Evolutionary conservation across 2,888 invertebrate species (phyloP).

Genomic region (Emmelina monodactyla): DNA sequence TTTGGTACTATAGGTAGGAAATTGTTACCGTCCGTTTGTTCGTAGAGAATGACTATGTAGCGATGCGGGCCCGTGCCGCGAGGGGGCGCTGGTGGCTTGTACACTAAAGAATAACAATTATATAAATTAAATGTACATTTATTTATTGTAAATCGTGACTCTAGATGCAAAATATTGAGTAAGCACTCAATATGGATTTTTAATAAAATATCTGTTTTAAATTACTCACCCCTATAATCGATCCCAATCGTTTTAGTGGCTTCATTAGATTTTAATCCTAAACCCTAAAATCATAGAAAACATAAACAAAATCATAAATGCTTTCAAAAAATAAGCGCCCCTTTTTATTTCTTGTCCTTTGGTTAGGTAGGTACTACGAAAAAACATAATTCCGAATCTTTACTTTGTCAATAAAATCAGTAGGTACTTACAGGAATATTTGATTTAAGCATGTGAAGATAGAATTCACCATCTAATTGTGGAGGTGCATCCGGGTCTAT

Average conservation of each 20-base stretch:
- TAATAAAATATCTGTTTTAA: not conserved
- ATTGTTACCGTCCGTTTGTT: slow-evolving; percentile 52
- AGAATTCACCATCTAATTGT: slow-evolving; percentile 50
- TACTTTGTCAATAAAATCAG: slow-evolving; percentile 1
- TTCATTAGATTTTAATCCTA: slow-evolving; percentile 42
- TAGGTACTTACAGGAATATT: slow-evolving; percentile 51
- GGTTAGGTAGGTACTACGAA: no score
- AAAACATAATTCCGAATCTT: not conserved
- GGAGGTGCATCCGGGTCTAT: slow-evolving; percentile 58
- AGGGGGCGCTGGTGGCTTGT: slow-evolving; percentile 55
- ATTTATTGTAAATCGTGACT: not conserved
- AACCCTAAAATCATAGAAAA: slow-evolving; percentile 30
- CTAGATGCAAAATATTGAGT: not conserved
- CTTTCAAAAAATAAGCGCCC: no score
- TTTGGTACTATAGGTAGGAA: slow-evolving; percentile 43
- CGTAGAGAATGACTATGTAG: slow-evolving; percentile 47
- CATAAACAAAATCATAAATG: no score
- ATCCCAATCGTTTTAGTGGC: slow-evolving; percentile 46
- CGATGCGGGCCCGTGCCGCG: slow-evolving; percentile 50
- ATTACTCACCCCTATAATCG: slow-evolving; percentile 42
- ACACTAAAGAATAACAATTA: slow-evolving; percentile 26
- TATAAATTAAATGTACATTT: no score
- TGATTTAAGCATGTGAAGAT: slow-evolving; percentile 54
- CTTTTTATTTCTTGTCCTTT: no score
- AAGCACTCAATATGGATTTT: no score